A percentile compares a stretch with the other conserved stretches of the same genome.
These are phyloP conservation scores for Ammospiza caudacuta DNA, from an alignment of 2,113 vertebrate genomes.

Conservation along the genomic window DNA sequence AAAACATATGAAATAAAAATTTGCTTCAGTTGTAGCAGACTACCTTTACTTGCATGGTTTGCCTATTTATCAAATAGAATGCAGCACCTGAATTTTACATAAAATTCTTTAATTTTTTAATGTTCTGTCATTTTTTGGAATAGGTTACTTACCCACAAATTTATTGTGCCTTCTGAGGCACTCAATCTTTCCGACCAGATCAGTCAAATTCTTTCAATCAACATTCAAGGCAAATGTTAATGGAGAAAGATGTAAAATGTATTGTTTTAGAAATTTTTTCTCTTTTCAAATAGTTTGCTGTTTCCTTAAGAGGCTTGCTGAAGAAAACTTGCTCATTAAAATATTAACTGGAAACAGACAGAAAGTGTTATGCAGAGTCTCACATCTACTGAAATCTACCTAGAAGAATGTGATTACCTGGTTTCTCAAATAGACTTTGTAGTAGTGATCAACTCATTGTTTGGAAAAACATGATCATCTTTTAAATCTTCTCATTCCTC, in stretches of 20 bases:
- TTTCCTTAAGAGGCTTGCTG: background rate
- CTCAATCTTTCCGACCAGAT: background rate
- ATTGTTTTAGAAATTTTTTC: background rate
- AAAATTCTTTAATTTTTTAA: background rate
- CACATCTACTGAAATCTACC: background rate
- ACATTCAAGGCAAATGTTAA: constrained; percentile 2
- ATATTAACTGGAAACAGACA: background rate
- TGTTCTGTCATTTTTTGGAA: background rate
- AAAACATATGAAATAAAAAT: background rate
- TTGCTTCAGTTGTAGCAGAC: background rate
- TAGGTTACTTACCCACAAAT: background rate
- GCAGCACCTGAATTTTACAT: background rate
- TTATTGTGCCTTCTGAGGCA: background rate
- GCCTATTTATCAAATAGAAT: background rate
- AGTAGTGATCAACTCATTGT: background rate
- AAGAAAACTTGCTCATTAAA: constrained; percentile 24
- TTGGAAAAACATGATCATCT: background rate
- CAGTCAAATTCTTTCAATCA: background rate
- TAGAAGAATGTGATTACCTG: background rate
- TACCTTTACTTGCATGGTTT: background rate
- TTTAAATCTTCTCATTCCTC: background rate
- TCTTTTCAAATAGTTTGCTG: background rate
- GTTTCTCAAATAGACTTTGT: background rate
- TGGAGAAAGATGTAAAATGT: background rate
- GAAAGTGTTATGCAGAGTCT: background rate